Conservation (phyloP, 2,888 invertebrate species). For the Polydrusus pterygomalis region DNA sequence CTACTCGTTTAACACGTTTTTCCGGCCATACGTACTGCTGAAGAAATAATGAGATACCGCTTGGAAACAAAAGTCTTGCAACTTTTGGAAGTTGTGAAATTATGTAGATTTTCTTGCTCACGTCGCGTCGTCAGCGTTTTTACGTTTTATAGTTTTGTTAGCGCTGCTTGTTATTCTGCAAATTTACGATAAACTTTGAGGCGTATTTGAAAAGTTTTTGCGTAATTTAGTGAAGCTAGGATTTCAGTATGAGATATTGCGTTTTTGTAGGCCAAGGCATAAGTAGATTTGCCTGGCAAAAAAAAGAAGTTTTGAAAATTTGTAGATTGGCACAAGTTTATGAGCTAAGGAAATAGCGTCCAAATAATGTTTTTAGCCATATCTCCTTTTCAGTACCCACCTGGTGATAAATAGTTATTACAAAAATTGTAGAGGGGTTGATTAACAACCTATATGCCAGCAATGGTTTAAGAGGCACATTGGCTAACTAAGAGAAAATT, state of each 20-base stretch:
- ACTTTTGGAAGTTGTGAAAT: slow-evolving; percentile 25
- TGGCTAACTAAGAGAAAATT: too few species aligned
- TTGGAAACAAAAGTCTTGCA: not conserved
- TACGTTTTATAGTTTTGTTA: slow-evolving; percentile 25
- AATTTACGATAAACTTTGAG: slow-evolving; percentile 5
- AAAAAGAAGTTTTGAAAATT: too few species aligned
- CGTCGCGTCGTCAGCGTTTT: not conserved
- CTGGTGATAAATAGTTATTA: too few species aligned
- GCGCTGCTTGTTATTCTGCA: slow-evolving; percentile 17
- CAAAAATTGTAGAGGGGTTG: too few species aligned
- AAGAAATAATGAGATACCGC: not conserved
- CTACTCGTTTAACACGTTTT: not conserved
- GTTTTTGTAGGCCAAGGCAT: too few species aligned
- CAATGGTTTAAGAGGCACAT: too few species aligned
- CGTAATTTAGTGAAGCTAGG: slow-evolving; percentile 11
- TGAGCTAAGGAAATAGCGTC: too few species aligned
- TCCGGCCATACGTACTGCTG: not conserved
- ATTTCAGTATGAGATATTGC: slow-evolving; percentile 1
- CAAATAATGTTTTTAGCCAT: too few species aligned
- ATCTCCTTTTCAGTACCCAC: too few species aligned
- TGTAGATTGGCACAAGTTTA: too few species aligned
- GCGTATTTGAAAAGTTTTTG: slow-evolving; percentile 1
- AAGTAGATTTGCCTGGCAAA: too few species aligned
- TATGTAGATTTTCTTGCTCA: slow-evolving; percentile 26
- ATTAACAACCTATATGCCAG: too few species aligned